Percentiles rank a stretch among this genome's conserved stretches.
Conservation (phyloP, 2,113 vertebrate genomes). For the Prinia subflava region DNA sequence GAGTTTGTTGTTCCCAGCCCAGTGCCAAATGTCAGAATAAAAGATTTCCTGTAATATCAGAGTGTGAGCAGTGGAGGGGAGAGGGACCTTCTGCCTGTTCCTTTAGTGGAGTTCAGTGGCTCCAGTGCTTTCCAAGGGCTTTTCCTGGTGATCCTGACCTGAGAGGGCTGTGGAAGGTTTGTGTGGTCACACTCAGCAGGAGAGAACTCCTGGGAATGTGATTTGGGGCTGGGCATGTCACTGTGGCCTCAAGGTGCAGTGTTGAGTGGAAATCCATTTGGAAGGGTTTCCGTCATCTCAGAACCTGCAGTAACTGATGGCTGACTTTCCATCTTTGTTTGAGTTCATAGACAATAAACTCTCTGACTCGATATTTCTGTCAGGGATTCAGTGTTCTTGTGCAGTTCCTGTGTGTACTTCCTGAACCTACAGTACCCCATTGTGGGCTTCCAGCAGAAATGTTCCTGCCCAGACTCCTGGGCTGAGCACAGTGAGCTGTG, state of each 20-base stretch:
- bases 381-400: slow-evolving; percentile 1
- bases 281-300: not conserved
- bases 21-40: not conserved
- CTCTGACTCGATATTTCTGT: slow-evolving; percentile 16
- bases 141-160: not conserved
- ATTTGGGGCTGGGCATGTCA: not conserved
- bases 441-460: not conserved
- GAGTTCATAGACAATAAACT: not conserved
- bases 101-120: not conserved
- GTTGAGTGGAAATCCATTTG: not conserved
- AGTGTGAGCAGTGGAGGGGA: not conserved
- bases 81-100: not conserved
- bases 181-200: not conserved
- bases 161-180: not conserved
- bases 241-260: not conserved
- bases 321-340: not conserved
- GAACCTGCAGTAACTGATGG: not conserved
- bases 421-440: not conserved
- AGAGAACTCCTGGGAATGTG: not conserved
- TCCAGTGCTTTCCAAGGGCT: not conserved
- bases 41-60: not conserved
- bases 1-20: not conserved
- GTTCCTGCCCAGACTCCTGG: not conserved
- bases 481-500: not conserved
- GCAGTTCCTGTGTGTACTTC: slow-evolving; percentile 11